These are phyloP conservation scores for Daboia siamensis DNA, from an alignment of 2,113 vertebrate genomes.

Conservation along the genomic window DNA sequence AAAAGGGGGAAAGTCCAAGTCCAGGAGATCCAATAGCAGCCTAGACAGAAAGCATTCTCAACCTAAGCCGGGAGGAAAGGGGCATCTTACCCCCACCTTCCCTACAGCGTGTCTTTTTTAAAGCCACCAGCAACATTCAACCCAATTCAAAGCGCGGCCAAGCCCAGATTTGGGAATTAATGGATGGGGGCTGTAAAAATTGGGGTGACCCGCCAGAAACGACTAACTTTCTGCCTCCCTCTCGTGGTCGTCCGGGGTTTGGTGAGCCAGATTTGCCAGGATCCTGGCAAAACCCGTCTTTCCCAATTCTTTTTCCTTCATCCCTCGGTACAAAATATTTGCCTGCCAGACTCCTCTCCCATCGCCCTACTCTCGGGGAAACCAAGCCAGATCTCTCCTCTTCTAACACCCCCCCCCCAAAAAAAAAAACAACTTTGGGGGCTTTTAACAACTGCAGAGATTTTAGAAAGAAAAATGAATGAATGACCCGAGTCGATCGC, in stretches of 20 bases:
- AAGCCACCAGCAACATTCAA: not conserved
- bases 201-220: not conserved
- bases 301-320: not conserved
- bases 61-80: not conserved
- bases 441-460: not conserved
- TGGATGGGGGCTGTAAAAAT: not conserved
- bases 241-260: not conserved
- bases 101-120: not conserved
- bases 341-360: not conserved
- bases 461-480: not conserved
- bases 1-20: not conserved
- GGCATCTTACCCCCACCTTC: not conserved
- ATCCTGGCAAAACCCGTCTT: not conserved
- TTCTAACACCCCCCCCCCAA: no score
- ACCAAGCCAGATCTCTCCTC: not conserved
- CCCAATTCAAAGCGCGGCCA: not conserved
- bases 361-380: not conserved
- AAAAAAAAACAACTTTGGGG: not conserved
- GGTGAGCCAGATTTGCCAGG: not conserved
- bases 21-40: not conserved
- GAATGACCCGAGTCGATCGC: not conserved
- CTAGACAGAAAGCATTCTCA: not conserved
- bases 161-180: not conserved
- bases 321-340: not conserved
- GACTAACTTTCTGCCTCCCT: not conserved